Conservation (phyloP, 2,113 vertebrate genomes). For the Corvus hawaiiensis region DNA sequence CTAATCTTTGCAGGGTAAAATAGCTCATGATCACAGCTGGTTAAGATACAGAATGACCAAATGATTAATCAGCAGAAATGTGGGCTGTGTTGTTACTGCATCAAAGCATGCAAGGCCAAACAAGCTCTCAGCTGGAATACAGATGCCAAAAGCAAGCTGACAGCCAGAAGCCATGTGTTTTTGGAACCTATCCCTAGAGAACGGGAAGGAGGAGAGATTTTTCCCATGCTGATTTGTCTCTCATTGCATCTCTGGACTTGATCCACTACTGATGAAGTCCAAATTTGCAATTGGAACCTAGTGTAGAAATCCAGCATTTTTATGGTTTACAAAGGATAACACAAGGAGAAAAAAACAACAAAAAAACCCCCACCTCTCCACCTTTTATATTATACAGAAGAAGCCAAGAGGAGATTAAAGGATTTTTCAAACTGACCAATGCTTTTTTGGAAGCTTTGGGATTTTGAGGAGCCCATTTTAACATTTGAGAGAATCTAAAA, state of each 20-base stretch:
- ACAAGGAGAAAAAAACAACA: fast-evolving
- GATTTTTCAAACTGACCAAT: neutral
- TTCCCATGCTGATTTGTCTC: slow-evolving; percentile 38
- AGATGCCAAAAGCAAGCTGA: slow-evolving; percentile 46
- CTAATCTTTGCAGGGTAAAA: neutral
- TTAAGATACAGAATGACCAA: slow-evolving; percentile 34
- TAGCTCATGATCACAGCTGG: slow-evolving; percentile 12
- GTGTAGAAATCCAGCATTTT: neutral
- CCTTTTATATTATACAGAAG: neutral
- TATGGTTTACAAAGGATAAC: neutral
- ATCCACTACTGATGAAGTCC: slow-evolving; percentile 17
- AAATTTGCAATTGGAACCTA: neutral
- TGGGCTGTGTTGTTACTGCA: slow-evolving; percentile 25
- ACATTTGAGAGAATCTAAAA: neutral
- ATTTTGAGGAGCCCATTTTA: neutral
- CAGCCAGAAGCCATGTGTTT: slow-evolving; percentile 38
- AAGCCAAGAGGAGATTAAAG: neutral
- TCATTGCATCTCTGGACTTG: neutral
- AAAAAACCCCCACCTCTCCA: neutral
- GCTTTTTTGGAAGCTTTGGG: neutral
- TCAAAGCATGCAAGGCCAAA: slow-evolving; percentile 37
- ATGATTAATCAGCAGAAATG: slow-evolving; percentile 59
- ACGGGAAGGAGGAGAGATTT: neutral
- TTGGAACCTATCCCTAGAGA: slow-evolving; percentile 30
- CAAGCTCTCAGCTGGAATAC: slow-evolving; percentile 47